phyloP scores from a whole-genome alignment of 2,113 vertebrate genomes.

The Amblyopsis rosae region DNA sequence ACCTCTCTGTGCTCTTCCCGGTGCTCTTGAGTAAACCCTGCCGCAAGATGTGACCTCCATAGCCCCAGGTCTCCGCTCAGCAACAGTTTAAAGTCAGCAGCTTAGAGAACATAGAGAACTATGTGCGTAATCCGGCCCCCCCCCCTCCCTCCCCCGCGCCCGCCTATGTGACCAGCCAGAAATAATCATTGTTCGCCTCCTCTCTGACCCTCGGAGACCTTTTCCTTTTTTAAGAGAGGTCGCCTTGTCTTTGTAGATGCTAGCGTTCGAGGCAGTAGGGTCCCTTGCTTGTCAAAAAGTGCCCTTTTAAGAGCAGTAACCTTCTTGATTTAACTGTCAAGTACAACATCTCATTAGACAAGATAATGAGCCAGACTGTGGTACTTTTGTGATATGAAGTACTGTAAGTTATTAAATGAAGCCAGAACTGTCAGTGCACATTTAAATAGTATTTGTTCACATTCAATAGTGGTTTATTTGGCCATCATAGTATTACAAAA shows the following conservation, averaged over 20 bases:
- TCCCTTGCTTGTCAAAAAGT: neutral
- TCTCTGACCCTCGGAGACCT: constrained; percentile 32
- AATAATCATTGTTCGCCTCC: constrained; percentile 51
- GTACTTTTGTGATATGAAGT: neutral
- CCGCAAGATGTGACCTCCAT: constrained; percentile 12
- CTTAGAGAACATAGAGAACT: neutral
- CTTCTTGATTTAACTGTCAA: constrained; percentile 25
- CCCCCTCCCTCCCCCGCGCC: too few relatives aligned
- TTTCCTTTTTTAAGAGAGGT: constrained; percentile 33
- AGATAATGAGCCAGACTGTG: constrained; percentile 5
- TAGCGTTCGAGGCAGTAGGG: constrained; percentile 3
- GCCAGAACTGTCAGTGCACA: neutral
- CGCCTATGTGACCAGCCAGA: constrained; percentile 50
- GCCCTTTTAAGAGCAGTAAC: constrained; percentile 9
- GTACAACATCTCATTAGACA: constrained; percentile 14
- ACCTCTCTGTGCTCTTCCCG: constrained; percentile 5
- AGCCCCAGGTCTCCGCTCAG: constrained; percentile 42
- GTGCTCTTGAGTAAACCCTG: constrained; percentile 7
- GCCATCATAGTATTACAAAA: neutral
- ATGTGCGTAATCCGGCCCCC: neutral
- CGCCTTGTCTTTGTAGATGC: constrained; percentile 30
- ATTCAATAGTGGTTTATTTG: neutral
- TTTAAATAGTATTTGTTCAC: neutral
- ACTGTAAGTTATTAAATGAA: neutral
- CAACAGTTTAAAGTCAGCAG: constrained; percentile 52